Evolutionary conservation across 37 sponge, comb jelly and placozoan species (phyloP).

Genomic region (Aplysina aerophoba): DNA sequence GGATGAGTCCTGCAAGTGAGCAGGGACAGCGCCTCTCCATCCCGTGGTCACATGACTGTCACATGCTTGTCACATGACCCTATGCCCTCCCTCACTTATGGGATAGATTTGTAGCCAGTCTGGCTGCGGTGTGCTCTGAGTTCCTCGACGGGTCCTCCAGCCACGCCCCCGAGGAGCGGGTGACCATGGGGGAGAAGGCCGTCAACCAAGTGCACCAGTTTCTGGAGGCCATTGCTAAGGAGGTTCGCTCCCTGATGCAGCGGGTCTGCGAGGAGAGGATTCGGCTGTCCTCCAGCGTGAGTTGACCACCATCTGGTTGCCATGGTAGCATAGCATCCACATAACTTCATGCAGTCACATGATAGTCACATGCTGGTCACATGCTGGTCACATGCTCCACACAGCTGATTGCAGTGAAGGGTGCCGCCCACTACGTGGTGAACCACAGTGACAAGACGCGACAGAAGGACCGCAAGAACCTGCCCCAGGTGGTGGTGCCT

Average conservation of each 20-base stretch:
- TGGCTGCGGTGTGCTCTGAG: conserved; percentile 78
- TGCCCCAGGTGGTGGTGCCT: conserved; percentile 42
- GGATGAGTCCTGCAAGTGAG: background rate
- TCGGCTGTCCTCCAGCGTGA: conserved; percentile 26
- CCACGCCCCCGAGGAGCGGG: conserved; percentile 90
- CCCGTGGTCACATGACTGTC: background rate
- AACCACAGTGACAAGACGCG: conserved; percentile 52
- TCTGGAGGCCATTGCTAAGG: conserved; percentile 83
- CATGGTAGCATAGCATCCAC: background rate
- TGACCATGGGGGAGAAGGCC: conserved; percentile 79
- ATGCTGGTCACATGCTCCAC: background rate
- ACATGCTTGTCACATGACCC: background rate
- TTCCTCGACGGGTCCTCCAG: conserved; percentile 75
- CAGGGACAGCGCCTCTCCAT: background rate
- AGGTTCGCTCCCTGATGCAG: conserved; percentile 38
- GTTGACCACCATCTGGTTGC: background rate
- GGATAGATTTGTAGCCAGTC: conserved; percentile 54
- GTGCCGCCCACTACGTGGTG: conserved; percentile 36
- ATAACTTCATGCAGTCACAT: conserved; percentile 5
- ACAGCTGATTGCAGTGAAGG: conserved; percentile 38
- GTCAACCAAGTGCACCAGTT: conserved; percentile 83
- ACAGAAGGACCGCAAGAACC: conserved; percentile 50
- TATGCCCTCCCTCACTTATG: background rate
- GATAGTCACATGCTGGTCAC: background rate
- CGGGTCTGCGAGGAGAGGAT: conserved; percentile 44